Conservation (phyloP, 2,113 vertebrate genomes). For the Triplophysa dalaica region DNA sequence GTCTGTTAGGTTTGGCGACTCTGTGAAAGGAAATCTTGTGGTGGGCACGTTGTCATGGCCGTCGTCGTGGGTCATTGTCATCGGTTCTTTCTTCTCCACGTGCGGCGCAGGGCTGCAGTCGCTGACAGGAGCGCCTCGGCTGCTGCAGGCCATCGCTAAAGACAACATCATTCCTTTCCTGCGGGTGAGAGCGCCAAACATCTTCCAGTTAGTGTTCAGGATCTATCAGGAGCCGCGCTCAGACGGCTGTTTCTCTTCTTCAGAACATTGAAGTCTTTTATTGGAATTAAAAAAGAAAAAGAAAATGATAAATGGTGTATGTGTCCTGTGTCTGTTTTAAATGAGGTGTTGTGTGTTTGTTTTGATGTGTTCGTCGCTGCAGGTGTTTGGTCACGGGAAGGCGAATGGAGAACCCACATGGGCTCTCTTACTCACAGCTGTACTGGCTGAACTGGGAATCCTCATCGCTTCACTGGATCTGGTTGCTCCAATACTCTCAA, state of each 20-base stretch:
- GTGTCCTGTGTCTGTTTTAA: no score
- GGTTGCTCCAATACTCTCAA: slow-evolving; percentile 89
- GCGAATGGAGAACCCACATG: slow-evolving; percentile 89
- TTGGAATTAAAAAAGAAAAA: no score
- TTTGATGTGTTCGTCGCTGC: not conserved
- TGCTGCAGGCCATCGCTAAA: slow-evolving; percentile 92
- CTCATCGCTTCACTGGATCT: slow-evolving; percentile 90
- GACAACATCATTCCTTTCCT: slow-evolving; percentile 92
- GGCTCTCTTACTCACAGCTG: slow-evolving; percentile 85
- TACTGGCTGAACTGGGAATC: slow-evolving; percentile 88
- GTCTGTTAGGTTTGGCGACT: slow-evolving; percentile 82
- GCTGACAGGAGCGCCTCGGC: slow-evolving; percentile 85
- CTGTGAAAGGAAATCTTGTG: slow-evolving; percentile 82
- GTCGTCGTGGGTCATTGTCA: slow-evolving; percentile 86
- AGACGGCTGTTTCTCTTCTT: no score
- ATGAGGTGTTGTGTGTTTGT: not conserved
- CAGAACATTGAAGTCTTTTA: not conserved
- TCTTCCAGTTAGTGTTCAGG: not conserved
- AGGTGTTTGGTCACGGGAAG: slow-evolving; percentile 93
- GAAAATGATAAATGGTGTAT: no score
- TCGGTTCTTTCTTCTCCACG: slow-evolving; percentile 90
- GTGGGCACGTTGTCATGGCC: slow-evolving; percentile 90
- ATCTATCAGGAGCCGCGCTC: no score
- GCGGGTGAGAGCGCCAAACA: slow-evolving; percentile 66
- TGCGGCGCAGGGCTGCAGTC: slow-evolving; percentile 91